Base-by-base conservation (phyloP, 2,888 invertebrate genomes). In the Epistrophe eligans region DNA sequence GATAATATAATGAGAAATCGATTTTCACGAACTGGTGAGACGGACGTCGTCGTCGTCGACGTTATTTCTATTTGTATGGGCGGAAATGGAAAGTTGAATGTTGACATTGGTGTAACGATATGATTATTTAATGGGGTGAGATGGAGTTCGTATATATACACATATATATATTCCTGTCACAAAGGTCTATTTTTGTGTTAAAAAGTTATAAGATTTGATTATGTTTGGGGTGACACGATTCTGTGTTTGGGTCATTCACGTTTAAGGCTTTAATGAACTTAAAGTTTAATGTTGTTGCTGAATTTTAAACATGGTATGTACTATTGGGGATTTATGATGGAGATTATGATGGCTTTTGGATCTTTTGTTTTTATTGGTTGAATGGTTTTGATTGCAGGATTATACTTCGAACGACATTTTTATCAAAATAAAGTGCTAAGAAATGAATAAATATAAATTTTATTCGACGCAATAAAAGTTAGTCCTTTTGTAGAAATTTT, bases 1-100 rank as follows among this genome's bases (percentile, higher is more conserved):
- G 84, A 80, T 80, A 84, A 80, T 77, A 58, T 84, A 84, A 84
- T 84, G 80, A 80, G 77, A 84, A 80, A 84, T 84, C 84, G 84
- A 84, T 84, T 84, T 80, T 80, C 38, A 70, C n/a, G 4, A 35
- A 66, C 35, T 52, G 17, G 40, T 24, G 17, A 35, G 4, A 10
- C 35, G 2, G 58, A 35, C n/a, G 35, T 10, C 13, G 4, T 11
- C 24, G 11, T 11, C 17, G 10, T 13, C 0, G 32, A 57, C 13
- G 43, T 24, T 43, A 6, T 32, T 4, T 55, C 8, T n/a, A 9
- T 55, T 45, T 79, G 3, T 28, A 13, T 28, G 11, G 57, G 28
- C 58, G 79, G 64, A 72, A 72, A 71, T 72, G 66, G 32, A 45
- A 60, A 77, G 40, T 50, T 58, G 70, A 70, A 40, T 77, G 66